Evolutionary conservation across 2,888 invertebrate species (phyloP), one percentile per base, ranked within the genome.

Genomic region (Zonitis immaculata): DNA sequence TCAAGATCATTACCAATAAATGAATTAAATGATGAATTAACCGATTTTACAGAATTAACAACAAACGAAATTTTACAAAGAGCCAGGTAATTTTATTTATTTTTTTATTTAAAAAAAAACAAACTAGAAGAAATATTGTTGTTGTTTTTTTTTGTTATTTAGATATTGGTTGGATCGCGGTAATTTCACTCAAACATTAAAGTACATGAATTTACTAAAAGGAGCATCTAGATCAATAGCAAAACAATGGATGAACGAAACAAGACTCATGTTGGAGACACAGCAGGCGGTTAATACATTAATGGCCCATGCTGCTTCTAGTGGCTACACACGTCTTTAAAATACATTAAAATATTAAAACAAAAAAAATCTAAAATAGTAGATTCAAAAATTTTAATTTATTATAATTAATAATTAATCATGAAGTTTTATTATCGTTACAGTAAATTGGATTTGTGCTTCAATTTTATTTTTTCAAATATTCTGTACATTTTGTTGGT

Each of bases 161-260:
- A 91, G 91, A 71, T 91, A 89, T 73, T 94, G 88, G 84, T 74
- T 97, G 52, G 89, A 95, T 62, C 84, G 87, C 49, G 93, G 91
- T n/a, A 89, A 97, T 71, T 80, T 97, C 61, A 85, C 87, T 49
- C 84, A 86, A 74, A 90, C 95, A 0, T 77, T 97, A 8, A 85
- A 87, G 51, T 95, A 94, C 76, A 89, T 93, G 80, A 89, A 88
- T 70, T 82, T 94, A 22, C 78, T 98, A 54, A 80, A 86, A 66
- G 97, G 97, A n/a, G 95, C 95, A 28, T 86, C 98, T 0, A 81
- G 89, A 3, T 82, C 83, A 48, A 86, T 95, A 1, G 91, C 96
- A 0, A 76, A 79, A 39, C 88, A 91, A 59, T 98, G 97, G 97
- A 83, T 92, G 72, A 82, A 86, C 51, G 94, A 93, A 66, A 85